These are phyloP conservation scores for Exaiptasia diaphana DNA, from an alignment of 64 coral and sea anemone genomes.

Conservation along the genomic window DNA sequence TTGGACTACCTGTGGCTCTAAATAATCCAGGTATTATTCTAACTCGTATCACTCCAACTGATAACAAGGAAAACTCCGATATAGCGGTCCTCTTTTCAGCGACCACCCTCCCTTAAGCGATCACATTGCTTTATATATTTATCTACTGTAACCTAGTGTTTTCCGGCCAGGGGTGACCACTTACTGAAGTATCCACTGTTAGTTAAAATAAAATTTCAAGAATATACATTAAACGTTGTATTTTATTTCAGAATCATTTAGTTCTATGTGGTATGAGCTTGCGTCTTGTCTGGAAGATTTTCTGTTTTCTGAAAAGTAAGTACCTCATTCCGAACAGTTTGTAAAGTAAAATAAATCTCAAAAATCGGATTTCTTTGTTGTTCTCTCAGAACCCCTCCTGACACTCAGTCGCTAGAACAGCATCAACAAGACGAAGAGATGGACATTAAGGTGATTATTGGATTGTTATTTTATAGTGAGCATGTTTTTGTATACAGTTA, in stretches of 20 bases:
- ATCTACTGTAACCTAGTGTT: too few species aligned
- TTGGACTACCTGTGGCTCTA: constrained; percentile 76
- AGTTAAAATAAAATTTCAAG: too few species aligned
- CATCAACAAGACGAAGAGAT: constrained; percentile 84
- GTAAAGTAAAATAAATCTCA: background rate
- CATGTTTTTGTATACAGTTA: too few species aligned
- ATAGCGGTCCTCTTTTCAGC: background rate
- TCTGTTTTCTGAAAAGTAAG: constrained; percentile 97
- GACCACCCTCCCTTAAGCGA: too few species aligned
- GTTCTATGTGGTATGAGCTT: constrained; percentile 92
- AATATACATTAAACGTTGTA: too few species aligned
- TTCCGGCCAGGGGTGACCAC: too few species aligned
- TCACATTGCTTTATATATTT: too few species aligned
- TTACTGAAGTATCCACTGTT: too few species aligned
- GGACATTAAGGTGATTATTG: constrained; percentile 85
- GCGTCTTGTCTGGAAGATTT: constrained; percentile 85
- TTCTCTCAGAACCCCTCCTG: constrained; percentile 71
- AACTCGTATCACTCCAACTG: too few species aligned
- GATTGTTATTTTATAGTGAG: too few species aligned
- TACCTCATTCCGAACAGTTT: background rate
- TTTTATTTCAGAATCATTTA: constrained; percentile 78
- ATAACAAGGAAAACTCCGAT: background rate
- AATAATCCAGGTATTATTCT: constrained; percentile 51
- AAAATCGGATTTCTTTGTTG: background rate
- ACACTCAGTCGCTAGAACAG: constrained; percentile 88